Conservation (phyloP, 2,113 vertebrate genomes). For the Calyptommatus sinebrachiatus region DNA sequence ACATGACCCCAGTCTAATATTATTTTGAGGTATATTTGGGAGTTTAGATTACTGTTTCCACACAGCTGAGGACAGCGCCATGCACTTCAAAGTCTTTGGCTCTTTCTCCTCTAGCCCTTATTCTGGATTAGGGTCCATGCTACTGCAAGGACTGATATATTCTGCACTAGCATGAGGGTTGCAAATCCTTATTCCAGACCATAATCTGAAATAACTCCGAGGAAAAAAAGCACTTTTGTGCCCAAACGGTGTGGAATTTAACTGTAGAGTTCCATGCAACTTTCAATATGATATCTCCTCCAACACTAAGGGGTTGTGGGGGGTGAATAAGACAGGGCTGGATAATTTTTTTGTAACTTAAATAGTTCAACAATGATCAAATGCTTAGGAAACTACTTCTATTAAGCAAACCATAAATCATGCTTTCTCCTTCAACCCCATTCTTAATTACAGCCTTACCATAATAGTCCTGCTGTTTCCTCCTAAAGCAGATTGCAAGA, state of each 20-base stretch:
- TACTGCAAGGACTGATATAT: not conserved
- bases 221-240: too few species aligned
- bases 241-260: not conserved
- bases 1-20: too few species aligned
- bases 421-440: not conserved
- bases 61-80: too few species aligned
- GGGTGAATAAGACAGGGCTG: not conserved
- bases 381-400: not conserved
- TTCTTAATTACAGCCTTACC: constrained; percentile 60
- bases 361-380: not conserved
- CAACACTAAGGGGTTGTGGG: not conserved
- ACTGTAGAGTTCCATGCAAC: not conserved
- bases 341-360: not conserved
- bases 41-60: not conserved
- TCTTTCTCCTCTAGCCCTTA: too few species aligned
- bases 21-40: not conserved
- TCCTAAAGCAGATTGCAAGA: constrained; percentile 84
- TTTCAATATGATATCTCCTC: not conserved
- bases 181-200: too few species aligned
- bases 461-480: constrained; percentile 87
- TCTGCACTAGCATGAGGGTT: not conserved
- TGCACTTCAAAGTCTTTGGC: too few species aligned
- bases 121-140: too few species aligned
- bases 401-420: not conserved
- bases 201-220: too few species aligned